Evolutionary conservation across 2,113 vertebrate genomes (phyloP).

Genomic region (Xenopus laevis): DNA sequence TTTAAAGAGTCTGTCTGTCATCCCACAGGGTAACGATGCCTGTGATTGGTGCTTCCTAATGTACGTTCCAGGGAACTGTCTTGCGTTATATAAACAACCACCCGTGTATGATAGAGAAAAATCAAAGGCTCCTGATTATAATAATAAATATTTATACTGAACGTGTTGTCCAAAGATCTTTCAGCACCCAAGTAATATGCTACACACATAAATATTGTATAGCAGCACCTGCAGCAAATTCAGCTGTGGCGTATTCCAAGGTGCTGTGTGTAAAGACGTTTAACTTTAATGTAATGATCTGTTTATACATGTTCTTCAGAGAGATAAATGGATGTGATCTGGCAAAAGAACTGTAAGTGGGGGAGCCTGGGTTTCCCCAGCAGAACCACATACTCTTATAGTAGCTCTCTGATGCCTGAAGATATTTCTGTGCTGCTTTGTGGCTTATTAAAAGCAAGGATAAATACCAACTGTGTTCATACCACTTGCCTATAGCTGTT

Average conservation of each 20-base stretch:
- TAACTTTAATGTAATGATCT: background rate
- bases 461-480: no score
- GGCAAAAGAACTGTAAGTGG: no score
- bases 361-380: no score
- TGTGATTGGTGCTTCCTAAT: conserved; percentile 21
- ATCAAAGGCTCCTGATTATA: conserved; percentile 31
- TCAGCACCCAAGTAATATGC: background rate
- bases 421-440: no score
- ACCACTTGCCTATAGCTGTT: no score
- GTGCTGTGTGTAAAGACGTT: background rate
- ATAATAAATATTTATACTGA: conserved; percentile 28
- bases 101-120: conserved; percentile 10
- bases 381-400: no score
- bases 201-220: conserved; percentile 1
- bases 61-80: conserved; percentile 9
- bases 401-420: no score
- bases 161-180: conserved; percentile 10
- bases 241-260: background rate
- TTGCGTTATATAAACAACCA: conserved; percentile 21
- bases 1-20: conserved; percentile 14
- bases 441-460: no score
- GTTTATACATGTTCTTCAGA: background rate
- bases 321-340: background rate
- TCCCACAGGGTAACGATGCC: background rate
- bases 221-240: background rate